phyloP scores from a whole-genome alignment of 2,797 vertebrate genomes.

The Melanotaenia pygmaea region DNA sequence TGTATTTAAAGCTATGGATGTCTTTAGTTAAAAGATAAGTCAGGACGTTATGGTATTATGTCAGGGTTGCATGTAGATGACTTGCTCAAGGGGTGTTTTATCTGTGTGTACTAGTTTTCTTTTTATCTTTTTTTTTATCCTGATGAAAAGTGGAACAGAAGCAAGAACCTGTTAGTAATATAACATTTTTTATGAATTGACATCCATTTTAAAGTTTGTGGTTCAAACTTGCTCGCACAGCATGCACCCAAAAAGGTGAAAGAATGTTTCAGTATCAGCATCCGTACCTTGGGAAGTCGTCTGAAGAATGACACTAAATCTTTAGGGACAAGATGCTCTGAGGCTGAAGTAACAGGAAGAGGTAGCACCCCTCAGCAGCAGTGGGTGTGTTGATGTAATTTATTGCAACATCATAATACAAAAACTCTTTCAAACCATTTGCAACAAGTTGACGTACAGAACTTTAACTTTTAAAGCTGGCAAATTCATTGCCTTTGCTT shows the following conservation, averaged over 20 bases:
- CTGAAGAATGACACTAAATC: conserved; percentile 46
- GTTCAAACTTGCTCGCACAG: conserved; percentile 13
- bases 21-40: conserved; percentile 20
- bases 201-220: conserved; percentile 8
- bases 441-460: conserved; percentile 30
- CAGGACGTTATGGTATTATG: not conserved
- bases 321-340: conserved; percentile 44
- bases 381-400: conserved; percentile 64
- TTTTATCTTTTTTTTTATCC: not conserved
- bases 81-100: not conserved
- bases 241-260: conserved; percentile 13
- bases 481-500: conserved; percentile 12
- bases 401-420: conserved; percentile 49
- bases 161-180: not conserved
- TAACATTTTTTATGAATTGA: not conserved
- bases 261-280: conserved; percentile 47
- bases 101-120: not conserved
- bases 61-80: conserved; percentile 2
- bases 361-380: conserved; percentile 31
- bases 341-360: conserved; percentile 42
- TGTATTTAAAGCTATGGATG: conserved; percentile 12
- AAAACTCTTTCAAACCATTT: conserved; percentile 16
- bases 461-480: conserved; percentile 35
- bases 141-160: conserved; percentile 2
- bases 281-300: conserved; percentile 56